Evolutionary conservation across 2,113 vertebrate species (phyloP).

Genomic region (Ammodramus savannarum): DNA sequence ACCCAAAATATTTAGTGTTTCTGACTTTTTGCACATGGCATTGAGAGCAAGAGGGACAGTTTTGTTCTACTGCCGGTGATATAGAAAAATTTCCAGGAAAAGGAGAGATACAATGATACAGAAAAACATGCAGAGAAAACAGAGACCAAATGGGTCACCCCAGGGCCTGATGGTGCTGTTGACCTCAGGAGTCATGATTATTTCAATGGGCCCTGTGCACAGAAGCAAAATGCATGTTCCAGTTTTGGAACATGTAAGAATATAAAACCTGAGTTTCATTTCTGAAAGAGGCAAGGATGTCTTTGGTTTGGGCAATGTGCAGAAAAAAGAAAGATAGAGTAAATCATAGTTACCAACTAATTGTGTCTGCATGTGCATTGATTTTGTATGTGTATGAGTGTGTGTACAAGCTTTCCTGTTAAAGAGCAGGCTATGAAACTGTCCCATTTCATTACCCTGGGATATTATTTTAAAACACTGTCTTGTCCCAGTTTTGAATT

Average conservation of each 20-base stretch:
- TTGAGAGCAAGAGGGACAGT: not conserved
- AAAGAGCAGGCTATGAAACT: not conserved
- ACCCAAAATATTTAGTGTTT: not conserved
- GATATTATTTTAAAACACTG: not conserved
- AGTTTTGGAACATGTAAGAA: not conserved
- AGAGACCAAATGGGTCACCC: rapidly evolving
- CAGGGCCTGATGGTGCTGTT: not conserved
- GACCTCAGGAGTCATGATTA: not conserved
- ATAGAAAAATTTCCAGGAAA: not conserved
- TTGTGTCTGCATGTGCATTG: not conserved
- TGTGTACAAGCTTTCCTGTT: not conserved
- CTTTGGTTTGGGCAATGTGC: not conserved
- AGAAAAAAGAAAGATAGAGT: not conserved
- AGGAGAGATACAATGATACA: not conserved
- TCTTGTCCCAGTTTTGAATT: not conserved
- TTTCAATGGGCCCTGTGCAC: not conserved
- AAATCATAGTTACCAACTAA: not conserved
- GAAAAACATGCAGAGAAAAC: not conserved
- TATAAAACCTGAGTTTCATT: not conserved
- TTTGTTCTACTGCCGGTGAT: not conserved
- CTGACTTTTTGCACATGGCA: not conserved
- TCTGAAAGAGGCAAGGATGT: not conserved
- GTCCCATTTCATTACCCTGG: not conserved
- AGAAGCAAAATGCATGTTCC: not conserved
- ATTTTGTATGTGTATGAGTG: not conserved